These are phyloP conservation scores for Montipora capricornis DNA, from an alignment of 64 coral and sea anemone genomes.

Conservation along the genomic window DNA sequence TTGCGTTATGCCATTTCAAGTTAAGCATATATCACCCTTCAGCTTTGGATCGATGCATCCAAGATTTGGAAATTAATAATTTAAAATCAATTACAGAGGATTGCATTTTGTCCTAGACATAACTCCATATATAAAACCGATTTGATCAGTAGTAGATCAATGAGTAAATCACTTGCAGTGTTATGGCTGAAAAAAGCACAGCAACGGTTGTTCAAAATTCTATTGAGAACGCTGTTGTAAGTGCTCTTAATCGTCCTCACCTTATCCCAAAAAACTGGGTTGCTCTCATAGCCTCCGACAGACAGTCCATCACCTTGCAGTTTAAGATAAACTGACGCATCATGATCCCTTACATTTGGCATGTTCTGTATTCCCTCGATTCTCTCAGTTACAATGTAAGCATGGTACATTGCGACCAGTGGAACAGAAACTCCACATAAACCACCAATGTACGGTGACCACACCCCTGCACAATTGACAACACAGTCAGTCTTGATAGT, in stretches of 20 bases:
- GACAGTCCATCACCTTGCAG: conserved; percentile 98
- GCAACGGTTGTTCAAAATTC: too few species aligned
- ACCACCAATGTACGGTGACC: conserved; percentile 91
- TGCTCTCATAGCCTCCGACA: conserved; percentile 95
- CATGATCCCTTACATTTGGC: conserved; percentile 98
- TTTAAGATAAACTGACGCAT: conserved; percentile 94
- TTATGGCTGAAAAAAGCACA: too few species aligned
- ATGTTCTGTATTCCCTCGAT: conserved; percentile 98
- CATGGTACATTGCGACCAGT: conserved; percentile 95
- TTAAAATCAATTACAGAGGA: too few species aligned
- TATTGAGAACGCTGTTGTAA: too few species aligned
- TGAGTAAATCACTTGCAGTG: too few species aligned
- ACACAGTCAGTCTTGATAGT: conserved; percentile 86
- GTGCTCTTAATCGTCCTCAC: conserved; percentile 13
- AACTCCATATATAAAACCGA: too few species aligned
- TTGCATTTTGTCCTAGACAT: too few species aligned
- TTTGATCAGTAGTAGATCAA: too few species aligned
- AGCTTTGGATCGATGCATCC: too few species aligned
- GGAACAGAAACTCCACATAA: conserved; percentile 84
- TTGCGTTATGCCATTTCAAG: too few species aligned
- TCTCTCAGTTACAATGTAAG: conserved; percentile 94
- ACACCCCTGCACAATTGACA: conserved; percentile 93
- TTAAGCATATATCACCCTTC: too few species aligned
- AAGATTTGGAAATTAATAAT: too few species aligned
- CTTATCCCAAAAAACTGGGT: conserved; percentile 98